phyloP scores from a whole-genome alignment of 2,113 vertebrate species.

The Mellivora capensis region DNA sequence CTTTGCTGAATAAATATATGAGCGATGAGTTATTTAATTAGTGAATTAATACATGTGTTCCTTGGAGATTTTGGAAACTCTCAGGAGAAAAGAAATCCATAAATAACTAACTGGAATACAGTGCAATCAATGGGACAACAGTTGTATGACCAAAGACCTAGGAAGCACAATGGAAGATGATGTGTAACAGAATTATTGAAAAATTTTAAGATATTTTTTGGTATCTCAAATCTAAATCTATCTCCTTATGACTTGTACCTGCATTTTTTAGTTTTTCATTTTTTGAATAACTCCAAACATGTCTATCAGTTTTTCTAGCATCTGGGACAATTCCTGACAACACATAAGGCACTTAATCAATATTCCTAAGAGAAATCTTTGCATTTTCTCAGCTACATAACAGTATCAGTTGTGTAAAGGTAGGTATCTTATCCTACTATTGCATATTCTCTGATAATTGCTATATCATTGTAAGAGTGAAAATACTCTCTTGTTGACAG shows the following conservation, averaged over 20 bases:
- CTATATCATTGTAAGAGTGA: background rate
- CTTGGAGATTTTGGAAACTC: background rate
- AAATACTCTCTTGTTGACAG: background rate
- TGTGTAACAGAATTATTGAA: background rate
- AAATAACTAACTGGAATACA: background rate
- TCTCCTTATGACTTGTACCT: background rate
- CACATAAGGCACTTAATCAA: background rate
- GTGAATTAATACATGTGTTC: background rate
- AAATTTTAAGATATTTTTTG: background rate
- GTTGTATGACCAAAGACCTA: background rate
- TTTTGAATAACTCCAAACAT: background rate
- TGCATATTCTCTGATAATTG: background rate
- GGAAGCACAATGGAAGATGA: background rate
- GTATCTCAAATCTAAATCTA: background rate
- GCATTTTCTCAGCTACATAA: background rate
- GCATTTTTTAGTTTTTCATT: constrained; percentile 12
- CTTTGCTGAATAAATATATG: background rate
- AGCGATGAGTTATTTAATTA: background rate
- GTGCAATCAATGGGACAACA: background rate
- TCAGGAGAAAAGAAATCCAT: background rate
- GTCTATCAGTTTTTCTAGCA: background rate
- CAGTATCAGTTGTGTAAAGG: background rate
- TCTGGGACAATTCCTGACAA: background rate
- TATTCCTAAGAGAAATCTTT: constrained; percentile 6
- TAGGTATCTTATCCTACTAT: background rate